A percentile compares a stretch with the other conserved stretches of the same genome.
Evolutionary conservation across 2,888 invertebrate species (phyloP).

Genomic region (Drepanosiphum platanoidis): DNA sequence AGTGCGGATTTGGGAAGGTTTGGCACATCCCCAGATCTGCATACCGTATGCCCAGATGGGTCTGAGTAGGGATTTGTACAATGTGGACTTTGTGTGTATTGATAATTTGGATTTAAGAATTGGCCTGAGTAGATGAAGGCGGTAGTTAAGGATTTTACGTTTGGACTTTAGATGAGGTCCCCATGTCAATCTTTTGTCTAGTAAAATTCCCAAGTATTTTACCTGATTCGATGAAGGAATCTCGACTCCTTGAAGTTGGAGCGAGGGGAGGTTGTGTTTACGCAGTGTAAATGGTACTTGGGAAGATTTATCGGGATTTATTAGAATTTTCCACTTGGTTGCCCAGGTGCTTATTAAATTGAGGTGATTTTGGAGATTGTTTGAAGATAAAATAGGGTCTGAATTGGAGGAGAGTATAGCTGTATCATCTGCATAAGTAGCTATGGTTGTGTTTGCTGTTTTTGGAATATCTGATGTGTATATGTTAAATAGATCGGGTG

Average conservation of each 20-base stretch:
- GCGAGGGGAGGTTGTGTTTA: neutral
- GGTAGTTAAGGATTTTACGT: conserved; percentile 7
- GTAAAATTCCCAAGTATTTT: neutral
- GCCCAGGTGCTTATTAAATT: conserved; percentile 63
- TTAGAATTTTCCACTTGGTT: conserved; percentile 1
- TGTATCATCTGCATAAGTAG: conserved; percentile 46
- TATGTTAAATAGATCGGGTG: too few species aligned
- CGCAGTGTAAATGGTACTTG: conserved; percentile 13
- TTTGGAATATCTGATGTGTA: too few species aligned
- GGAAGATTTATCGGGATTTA: conserved; percentile 8
- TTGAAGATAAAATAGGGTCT: conserved; percentile 29
- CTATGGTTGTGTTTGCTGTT: conserved; percentile 25
- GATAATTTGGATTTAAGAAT: conserved; percentile 1
- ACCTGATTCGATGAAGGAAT: too few species aligned
- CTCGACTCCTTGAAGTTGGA: neutral
- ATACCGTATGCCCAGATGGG: neutral
- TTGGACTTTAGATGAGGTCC: neutral
- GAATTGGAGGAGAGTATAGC: conserved; percentile 39
- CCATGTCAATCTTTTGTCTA: neutral
- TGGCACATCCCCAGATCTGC: neutral
- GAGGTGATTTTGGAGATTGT: conserved; percentile 34
- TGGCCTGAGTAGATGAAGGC: conserved; percentile 1
- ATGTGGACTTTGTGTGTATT: conserved; percentile 10
- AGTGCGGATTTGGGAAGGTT: neutral
- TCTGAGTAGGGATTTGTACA: neutral